These are phyloP conservation scores for Fringilla coelebs DNA, from an alignment of 2,797 vertebrate genomes.

Conservation along the genomic window DNA sequence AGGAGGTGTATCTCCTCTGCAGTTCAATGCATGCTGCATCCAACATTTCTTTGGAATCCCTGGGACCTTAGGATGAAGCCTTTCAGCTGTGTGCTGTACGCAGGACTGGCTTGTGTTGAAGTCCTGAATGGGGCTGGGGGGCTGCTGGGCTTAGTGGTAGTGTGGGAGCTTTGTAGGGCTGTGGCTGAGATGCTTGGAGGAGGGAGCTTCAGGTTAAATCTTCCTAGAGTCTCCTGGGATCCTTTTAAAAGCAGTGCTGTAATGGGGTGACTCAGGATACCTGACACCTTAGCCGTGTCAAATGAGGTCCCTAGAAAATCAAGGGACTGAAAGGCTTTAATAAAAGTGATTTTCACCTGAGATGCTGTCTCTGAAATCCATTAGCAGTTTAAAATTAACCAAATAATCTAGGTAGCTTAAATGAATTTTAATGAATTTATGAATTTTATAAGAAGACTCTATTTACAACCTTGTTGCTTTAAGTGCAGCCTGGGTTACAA, in stretches of 20 bases:
- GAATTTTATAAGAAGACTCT: not conserved
- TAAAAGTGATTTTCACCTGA: not conserved
- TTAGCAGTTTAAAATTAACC: not conserved
- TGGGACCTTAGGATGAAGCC: not conserved
- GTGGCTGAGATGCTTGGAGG: not conserved
- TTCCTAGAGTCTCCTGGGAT: not conserved
- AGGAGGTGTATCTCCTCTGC: not conserved
- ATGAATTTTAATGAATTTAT: not conserved
- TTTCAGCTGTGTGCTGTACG: fast-evolving
- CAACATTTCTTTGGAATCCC: fast-evolving
- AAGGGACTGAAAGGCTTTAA: not conserved
- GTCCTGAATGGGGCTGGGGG: not conserved
- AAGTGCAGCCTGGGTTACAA: not conserved
- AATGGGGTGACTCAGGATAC: fast-evolving
- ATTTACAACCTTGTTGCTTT: not conserved
- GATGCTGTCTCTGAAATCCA: not conserved
- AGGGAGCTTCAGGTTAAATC: not conserved
- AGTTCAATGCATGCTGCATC: not conserved
- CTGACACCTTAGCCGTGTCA: not conserved
- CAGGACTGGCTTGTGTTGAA: not conserved
- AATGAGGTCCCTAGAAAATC: not conserved
- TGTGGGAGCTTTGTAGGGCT: not conserved
- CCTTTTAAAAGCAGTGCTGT: not conserved
- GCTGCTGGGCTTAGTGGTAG: fast-evolving
- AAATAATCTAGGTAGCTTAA: not conserved